Conservation (phyloP, 1,140 invertebrate species). For the Epicauta chinensis region DNA sequence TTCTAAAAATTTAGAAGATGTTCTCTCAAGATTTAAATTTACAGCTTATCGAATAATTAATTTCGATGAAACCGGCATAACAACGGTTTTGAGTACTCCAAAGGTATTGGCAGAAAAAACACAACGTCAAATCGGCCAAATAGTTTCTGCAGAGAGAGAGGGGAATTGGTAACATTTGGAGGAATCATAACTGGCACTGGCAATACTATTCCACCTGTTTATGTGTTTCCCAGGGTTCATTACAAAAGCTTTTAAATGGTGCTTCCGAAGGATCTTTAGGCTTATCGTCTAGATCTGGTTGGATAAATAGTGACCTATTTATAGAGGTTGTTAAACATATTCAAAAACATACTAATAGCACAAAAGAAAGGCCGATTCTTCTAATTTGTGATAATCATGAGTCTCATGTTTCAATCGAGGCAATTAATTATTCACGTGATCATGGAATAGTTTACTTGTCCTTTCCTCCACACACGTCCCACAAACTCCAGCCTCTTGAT, state of each 20-base stretch:
- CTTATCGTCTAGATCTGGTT: constrained; percentile 17
- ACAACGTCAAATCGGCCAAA: no score
- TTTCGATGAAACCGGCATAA: constrained; percentile 5
- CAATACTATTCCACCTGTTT: no score
- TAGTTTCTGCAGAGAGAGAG: constrained; percentile 11
- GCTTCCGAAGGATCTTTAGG: background rate
- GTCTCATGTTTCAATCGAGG: constrained; percentile 20
- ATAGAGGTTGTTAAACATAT: constrained; percentile 19
- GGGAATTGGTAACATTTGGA: constrained; percentile 5
- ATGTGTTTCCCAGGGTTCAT: no score
- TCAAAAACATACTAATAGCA: constrained; percentile 9
- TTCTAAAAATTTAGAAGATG: background rate
- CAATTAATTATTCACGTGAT: constrained; percentile 30
- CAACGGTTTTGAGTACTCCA: background rate
- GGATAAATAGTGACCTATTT: constrained; percentile 13
- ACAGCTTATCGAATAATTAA: constrained; percentile 4
- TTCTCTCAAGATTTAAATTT: background rate
- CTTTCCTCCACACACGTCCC: constrained; percentile 40
- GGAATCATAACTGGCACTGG: constrained; percentile 2
- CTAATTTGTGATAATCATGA: constrained; percentile 19
- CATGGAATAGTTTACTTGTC: constrained; percentile 37
- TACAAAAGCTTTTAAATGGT: no score
- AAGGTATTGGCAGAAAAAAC: no score
- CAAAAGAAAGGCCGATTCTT: constrained; percentile 9
- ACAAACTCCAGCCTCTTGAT: no score